phyloP scores from a whole-genome alignment of 2,113 vertebrate genomes.

The Macroglossus sobrinus region DNA sequence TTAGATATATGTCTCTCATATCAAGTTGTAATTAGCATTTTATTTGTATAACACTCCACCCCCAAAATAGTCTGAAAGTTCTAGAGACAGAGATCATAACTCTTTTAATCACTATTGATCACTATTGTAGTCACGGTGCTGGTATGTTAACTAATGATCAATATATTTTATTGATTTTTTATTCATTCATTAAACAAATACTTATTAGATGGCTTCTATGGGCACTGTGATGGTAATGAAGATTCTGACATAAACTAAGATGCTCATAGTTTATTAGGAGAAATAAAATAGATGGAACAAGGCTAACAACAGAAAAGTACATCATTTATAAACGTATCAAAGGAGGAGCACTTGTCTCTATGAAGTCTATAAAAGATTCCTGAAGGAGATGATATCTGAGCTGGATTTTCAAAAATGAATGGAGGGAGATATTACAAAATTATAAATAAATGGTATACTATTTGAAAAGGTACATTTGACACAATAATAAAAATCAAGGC shows the following conservation, averaged over 20 bases:
- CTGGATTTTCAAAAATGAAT: conserved; percentile 11
- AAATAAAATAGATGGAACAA: not conserved
- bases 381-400: not conserved
- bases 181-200: conserved; percentile 31
- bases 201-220: not conserved
- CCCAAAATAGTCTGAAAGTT: not conserved
- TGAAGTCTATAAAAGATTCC: not conserved
- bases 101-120: not conserved
- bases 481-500: not conserved
- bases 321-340: not conserved
- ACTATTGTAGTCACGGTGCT: not conserved
- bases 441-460: conserved; percentile 3
- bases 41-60: not conserved
- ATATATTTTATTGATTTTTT: not conserved
- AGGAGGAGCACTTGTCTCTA: not conserved
- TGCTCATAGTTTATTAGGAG: not conserved
- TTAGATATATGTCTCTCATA: not conserved
- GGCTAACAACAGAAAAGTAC: not conserved
- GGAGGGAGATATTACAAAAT: conserved; percentile 11
- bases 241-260: not conserved
- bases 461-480: conserved; percentile 18
- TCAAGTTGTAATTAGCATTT: not conserved
- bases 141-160: not conserved
- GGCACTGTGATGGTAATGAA: not conserved
- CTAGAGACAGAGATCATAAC: not conserved